Evolutionary conservation across 2,113 vertebrate genomes (phyloP).

Genomic region (Protomyctophum bolini): DNA sequence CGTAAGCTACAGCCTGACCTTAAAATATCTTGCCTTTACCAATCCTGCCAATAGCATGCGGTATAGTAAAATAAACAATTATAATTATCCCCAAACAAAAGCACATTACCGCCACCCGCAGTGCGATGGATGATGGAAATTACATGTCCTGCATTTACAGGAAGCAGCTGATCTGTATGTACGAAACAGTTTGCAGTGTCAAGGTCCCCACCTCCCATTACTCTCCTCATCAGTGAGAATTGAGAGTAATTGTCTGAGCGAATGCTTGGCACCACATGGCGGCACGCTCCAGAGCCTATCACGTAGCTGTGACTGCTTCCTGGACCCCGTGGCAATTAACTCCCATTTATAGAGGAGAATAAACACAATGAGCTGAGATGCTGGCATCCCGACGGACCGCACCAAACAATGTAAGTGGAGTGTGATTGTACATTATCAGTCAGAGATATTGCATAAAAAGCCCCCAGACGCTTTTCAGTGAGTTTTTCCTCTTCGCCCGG

Average conservation of each 20-base stretch:
- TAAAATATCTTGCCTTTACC: neutral
- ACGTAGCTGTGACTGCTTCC: slow-evolving; percentile 57
- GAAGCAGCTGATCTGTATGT: slow-evolving; percentile 23
- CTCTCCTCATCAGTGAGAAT: slow-evolving; percentile 53
- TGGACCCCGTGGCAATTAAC: slow-evolving; percentile 64
- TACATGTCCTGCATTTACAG: neutral
- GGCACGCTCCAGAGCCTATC: slow-evolving; percentile 42
- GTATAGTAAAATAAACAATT: too few species aligned
- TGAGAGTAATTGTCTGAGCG: slow-evolving; percentile 51
- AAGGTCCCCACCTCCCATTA: slow-evolving; percentile 40
- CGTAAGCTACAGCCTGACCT: neutral
- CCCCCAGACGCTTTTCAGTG: slow-evolving; percentile 1
- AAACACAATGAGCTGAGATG: slow-evolving; percentile 62
- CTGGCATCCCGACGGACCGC: slow-evolving; percentile 40
- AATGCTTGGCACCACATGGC: slow-evolving; percentile 61
- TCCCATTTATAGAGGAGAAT: slow-evolving; percentile 64
- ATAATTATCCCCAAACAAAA: neutral
- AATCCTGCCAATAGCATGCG: neutral
- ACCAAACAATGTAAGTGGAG: slow-evolving; percentile 52
- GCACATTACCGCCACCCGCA: neutral
- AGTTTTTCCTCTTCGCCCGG: slow-evolving; percentile 15
- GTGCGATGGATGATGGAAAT: too few species aligned
- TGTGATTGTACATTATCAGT: slow-evolving; percentile 52
- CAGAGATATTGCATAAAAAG: slow-evolving; percentile 40
- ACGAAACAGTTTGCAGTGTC: slow-evolving; percentile 22